Conservation (phyloP, 2,797 vertebrate genomes). For the Pteronotus mesoamericanus region DNA sequence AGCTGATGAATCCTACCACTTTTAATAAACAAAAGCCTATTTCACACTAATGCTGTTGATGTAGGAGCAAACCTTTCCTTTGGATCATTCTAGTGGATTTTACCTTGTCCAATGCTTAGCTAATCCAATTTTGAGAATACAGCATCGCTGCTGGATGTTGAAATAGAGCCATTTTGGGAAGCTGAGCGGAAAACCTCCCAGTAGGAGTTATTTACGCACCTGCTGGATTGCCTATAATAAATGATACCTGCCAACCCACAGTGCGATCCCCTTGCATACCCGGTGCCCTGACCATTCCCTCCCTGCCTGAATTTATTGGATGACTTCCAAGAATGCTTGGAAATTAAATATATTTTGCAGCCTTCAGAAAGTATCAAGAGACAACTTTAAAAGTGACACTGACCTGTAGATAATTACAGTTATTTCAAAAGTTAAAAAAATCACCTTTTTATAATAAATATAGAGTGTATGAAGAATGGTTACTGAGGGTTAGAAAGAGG, state of each 20-base stretch:
- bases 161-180: conserved; percentile 52
- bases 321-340: conserved; percentile 15
- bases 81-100: background rate
- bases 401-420: background rate
- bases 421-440: background rate
- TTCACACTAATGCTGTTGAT: background rate
- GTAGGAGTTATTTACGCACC: conserved; percentile 59
- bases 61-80: background rate
- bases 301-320: background rate
- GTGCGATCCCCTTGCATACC: background rate
- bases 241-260: background rate
- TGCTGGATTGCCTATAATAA: conserved; percentile 47
- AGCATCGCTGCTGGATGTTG: conserved; percentile 16
- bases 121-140: conserved; percentile 51
- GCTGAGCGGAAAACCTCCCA: conserved; percentile 47
- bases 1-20: background rate
- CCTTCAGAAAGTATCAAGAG: background rate
- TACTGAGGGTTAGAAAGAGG: background rate
- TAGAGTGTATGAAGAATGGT: background rate
- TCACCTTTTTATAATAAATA: background rate
- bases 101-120: conserved; percentile 7
- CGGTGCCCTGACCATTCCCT: background rate
- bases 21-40: background rate
- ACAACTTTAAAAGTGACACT: conserved; percentile 3
- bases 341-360: conserved; percentile 45